A percentile compares a stretch with the other conserved stretches of the same genome.
phyloP scores from a whole-genome alignment of 2,888 invertebrate species.

The Leucoptera coffeella region DNA sequence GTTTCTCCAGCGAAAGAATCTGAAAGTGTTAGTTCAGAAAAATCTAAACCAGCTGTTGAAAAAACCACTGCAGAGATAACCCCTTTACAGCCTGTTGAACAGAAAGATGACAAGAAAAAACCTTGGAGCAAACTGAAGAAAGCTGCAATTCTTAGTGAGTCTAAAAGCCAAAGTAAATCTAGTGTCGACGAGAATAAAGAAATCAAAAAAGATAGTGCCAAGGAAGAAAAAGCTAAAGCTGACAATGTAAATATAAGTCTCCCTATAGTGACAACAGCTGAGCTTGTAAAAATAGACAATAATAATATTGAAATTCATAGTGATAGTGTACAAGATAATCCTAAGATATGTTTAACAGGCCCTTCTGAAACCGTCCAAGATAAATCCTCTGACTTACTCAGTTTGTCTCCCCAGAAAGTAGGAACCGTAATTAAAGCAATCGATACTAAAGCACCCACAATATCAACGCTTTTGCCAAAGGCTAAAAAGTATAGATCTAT shows the following conservation, averaged over 20 bases:
- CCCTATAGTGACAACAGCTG: conserved; percentile 34
- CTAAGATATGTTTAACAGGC: conserved; percentile 33
- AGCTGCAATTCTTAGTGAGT: conserved; percentile 57
- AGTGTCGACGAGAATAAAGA: conserved; percentile 26
- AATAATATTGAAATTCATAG: conserved; percentile 30
- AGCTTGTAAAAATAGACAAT: conserved; percentile 46
- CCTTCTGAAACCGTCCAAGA: conserved; percentile 41
- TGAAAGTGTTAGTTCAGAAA: conserved; percentile 14
- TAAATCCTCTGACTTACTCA: conserved; percentile 36
- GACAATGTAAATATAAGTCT: conserved; percentile 22
- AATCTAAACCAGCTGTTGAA: conserved; percentile 19
- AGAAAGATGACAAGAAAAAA: conserved; percentile 36
- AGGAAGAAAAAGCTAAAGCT: conserved; percentile 12
- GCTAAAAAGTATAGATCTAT: conserved; percentile 74
- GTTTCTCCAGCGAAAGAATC: conserved; percentile 20
- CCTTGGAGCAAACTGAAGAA: conserved; percentile 76
- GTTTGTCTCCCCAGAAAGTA: conserved; percentile 31
- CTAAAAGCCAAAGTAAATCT: conserved; percentile 31
- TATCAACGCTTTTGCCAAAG: conserved; percentile 25
- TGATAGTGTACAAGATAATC: conserved; percentile 28
- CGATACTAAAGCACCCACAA: conserved; percentile 16
- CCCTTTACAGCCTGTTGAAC: conserved; percentile 18
- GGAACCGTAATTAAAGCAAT: conserved; percentile 13
- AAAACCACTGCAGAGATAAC: conserved; percentile 24
- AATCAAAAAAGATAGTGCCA: conserved; percentile 10